These are phyloP conservation scores for Andrena haemorrhoa DNA, from an alignment of 2,888 invertebrate genomes.

Conservation along the genomic window DNA sequence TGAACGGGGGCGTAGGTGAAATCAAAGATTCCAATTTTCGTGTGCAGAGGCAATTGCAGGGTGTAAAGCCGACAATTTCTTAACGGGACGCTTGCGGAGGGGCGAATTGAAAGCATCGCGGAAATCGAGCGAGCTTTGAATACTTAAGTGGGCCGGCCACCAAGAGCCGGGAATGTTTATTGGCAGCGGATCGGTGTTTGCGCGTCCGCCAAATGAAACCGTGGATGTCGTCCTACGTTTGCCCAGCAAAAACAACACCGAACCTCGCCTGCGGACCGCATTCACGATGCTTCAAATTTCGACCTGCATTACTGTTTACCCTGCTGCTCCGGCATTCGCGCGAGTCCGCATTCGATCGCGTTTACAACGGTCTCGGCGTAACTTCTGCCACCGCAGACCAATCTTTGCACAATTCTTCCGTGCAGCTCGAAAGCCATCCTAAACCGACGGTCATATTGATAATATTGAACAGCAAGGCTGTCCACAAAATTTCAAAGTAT, in stretches of 20 bases:
- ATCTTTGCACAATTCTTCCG: not conserved
- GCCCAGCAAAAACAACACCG: constrained; percentile 67
- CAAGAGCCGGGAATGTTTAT: constrained; percentile 65
- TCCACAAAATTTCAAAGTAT: too few species aligned
- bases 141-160: constrained; percentile 61
- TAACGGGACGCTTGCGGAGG: constrained; percentile 18
- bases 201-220: constrained; percentile 74
- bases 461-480: too few species aligned
- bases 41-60: not conserved
- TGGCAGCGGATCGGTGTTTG: constrained; percentile 72
- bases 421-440: too few species aligned
- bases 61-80: constrained; percentile 12
- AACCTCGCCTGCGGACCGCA: constrained; percentile 34
- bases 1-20: not conserved
- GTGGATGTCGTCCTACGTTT: constrained; percentile 59
- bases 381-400: constrained; percentile 8
- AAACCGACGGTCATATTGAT: too few species aligned
- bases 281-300: constrained; percentile 63
- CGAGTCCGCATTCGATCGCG: constrained; percentile 3
- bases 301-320: constrained; percentile 48
- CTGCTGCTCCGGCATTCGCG: constrained; percentile 1
- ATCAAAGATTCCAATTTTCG: constrained; percentile 17
- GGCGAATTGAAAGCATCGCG: constrained; percentile 38
- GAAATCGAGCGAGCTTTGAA: constrained; percentile 63
- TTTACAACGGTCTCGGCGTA: not conserved